Base-by-base conservation (phyloP, 1,140 invertebrate species). In the Meloidogyne chitwoodi region DNA sequence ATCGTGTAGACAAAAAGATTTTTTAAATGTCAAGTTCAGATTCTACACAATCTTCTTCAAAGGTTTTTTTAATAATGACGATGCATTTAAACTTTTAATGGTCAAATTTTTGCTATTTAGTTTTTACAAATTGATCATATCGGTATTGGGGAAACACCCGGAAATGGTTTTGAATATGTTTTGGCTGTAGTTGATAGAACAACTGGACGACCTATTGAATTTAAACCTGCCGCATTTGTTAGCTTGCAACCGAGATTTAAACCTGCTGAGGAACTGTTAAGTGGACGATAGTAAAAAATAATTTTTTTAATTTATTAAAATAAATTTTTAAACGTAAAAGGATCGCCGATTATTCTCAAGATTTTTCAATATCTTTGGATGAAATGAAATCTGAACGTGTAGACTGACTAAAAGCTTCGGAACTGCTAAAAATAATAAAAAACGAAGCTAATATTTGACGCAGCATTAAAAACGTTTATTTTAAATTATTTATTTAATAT, bases 401-500 rank as follows among this genome's bases (percentile, higher is more conserved):
- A 61, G 38, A 14, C 38, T 73, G 24, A 73, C 71, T 14, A 34
- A 41, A 38, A 34, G 64, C n/a, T 73, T 73, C 22, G 71, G 71
- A 56, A 73, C 24, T 73, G 71, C 64, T 19, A 73, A 63, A 34
- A 73, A 73, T 61, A 64, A 64, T 22, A 73, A 73, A 63, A 26
- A 22, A 5, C 44, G 71, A 73, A 16, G 71, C 71, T 22, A 24
- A 22, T 26, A 29, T 63, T 5, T 22, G 71, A 6, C 0, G 71
- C 12, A 73, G 71, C 29, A 34, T 73, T 31, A 73, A 56, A 27
- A 61, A 19, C 29, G 71, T 73, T 24, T 29, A n/a, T 26, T 41
- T 26, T 27, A 61, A 8, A 16, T 24, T 26, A 27, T 72, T 19
- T 29, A 27, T 41, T 16, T 19, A 61, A 73, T 27, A 6, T 22